These are phyloP conservation scores for Cervus canadensis DNA, from an alignment of 2,113 vertebrate species.

Conservation along the genomic window DNA sequence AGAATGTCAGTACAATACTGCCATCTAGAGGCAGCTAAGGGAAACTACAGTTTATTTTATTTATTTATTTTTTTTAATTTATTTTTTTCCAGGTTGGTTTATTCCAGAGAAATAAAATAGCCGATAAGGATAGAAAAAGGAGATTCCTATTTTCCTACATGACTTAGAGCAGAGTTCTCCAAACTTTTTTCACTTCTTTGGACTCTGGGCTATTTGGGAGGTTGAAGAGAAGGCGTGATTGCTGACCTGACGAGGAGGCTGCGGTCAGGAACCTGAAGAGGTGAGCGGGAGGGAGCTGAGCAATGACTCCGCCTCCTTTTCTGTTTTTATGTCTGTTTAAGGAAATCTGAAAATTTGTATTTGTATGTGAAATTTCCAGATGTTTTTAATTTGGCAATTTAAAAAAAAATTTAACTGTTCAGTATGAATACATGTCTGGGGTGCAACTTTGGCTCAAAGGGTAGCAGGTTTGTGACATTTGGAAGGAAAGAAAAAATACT, in stretches of 20 bases:
- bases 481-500: background rate
- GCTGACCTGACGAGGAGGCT: background rate
- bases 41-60: background rate
- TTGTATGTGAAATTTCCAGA: background rate
- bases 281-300: background rate
- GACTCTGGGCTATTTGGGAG: background rate
- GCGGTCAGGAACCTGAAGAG: background rate
- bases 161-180: background rate
- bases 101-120: background rate
- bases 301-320: background rate
- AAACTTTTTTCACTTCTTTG: background rate
- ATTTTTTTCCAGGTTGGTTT: background rate
- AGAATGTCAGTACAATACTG: slow-evolving; percentile 68
- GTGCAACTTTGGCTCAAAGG: background rate
- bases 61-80: background rate
- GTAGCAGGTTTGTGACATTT: background rate
- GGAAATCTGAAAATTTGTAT: background rate
- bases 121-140: background rate
- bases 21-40: slow-evolving; percentile 73
- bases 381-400: background rate
- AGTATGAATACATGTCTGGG: background rate
- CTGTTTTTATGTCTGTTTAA: background rate
- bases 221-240: rapidly evolving
- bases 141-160: background rate
- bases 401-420: background rate